These are phyloP conservation scores for Drosophila meridiana DNA, from an alignment of 2,888 invertebrate genomes.

Conservation along the genomic window DNA sequence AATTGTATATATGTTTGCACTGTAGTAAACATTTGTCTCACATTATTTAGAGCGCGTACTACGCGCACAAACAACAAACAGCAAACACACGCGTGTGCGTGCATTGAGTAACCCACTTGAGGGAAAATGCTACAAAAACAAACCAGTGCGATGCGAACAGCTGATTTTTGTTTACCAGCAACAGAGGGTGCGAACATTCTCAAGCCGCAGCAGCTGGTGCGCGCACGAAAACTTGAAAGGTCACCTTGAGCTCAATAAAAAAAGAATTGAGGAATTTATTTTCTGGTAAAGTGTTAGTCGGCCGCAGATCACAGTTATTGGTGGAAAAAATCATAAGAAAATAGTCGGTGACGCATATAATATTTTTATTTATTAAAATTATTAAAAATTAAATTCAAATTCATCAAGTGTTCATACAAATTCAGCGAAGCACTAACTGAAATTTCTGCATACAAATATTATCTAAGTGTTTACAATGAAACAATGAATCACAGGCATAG, in stretches of 20 bases:
- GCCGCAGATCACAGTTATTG: slow-evolving; percentile 41
- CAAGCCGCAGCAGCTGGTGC: slow-evolving; percentile 62
- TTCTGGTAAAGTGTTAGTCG: slow-evolving; percentile 62
- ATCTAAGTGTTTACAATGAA: slow-evolving; percentile 49
- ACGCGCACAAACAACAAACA: not conserved
- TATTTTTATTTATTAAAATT: slow-evolving; percentile 5
- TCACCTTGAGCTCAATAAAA: slow-evolving; percentile 80
- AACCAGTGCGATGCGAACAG: slow-evolving; percentile 32
- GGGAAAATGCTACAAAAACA: slow-evolving; percentile 19
- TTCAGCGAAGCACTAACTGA: not conserved
- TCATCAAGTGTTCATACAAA: not conserved
- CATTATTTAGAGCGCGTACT: not conserved
- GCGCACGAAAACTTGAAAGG: slow-evolving; percentile 73
- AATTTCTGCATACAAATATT: slow-evolving; percentile 32
- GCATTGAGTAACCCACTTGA: not conserved
- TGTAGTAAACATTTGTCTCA: not conserved
- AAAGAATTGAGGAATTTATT: slow-evolving; percentile 60
- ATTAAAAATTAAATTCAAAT: not conserved
- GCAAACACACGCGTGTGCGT: not conserved
- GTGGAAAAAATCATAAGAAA: slow-evolving; percentile 38
- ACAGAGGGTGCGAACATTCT: slow-evolving; percentile 51
- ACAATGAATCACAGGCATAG: not conserved
- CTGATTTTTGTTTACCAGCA: slow-evolving; percentile 73
- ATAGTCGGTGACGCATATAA: slow-evolving; percentile 24
- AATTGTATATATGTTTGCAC: not conserved